Evolutionary conservation across 2,113 vertebrate species (phyloP).

Genomic region (Chionodraco myersi): DNA sequence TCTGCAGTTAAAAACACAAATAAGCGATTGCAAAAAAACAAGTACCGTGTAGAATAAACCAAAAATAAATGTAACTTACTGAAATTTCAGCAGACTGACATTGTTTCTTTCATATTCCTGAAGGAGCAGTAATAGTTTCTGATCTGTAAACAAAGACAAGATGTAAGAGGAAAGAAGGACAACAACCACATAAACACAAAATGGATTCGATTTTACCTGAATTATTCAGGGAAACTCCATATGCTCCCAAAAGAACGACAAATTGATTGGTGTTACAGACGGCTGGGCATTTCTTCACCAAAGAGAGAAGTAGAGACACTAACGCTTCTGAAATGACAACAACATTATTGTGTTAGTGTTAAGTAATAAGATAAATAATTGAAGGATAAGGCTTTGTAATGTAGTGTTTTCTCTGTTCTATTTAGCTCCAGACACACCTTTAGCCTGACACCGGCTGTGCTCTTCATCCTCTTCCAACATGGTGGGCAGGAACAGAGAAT

Average conservation of each 20-base stretch:
- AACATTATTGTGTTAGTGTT: background rate
- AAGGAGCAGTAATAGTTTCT: conserved; percentile 92
- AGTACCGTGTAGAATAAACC: background rate
- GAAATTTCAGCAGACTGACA: conserved; percentile 88
- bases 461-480: conserved; percentile 85
- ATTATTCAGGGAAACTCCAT: conserved; percentile 88
- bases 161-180: conserved; percentile 4
- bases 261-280: conserved; percentile 90
- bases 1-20: conserved; percentile 72
- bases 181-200: background rate
- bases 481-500: conserved; percentile 91
- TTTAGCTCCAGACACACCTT: conserved; percentile 80
- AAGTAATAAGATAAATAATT: background rate
- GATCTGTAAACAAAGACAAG: conserved; percentile 84
- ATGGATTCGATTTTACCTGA: conserved; percentile 79
- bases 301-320: conserved; percentile 85
- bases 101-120: conserved; percentile 90
- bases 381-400: too few relatives aligned
- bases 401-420: background rate
- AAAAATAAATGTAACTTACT: conserved; percentile 72
- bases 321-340: conserved; percentile 84
- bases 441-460: conserved; percentile 43
- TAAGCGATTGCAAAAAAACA: background rate
- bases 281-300: conserved; percentile 86
- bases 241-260: conserved; percentile 90